These are phyloP conservation scores for Miltochrista miniata DNA, from an alignment of 2,888 invertebrate species.

Conservation along the genomic window DNA sequence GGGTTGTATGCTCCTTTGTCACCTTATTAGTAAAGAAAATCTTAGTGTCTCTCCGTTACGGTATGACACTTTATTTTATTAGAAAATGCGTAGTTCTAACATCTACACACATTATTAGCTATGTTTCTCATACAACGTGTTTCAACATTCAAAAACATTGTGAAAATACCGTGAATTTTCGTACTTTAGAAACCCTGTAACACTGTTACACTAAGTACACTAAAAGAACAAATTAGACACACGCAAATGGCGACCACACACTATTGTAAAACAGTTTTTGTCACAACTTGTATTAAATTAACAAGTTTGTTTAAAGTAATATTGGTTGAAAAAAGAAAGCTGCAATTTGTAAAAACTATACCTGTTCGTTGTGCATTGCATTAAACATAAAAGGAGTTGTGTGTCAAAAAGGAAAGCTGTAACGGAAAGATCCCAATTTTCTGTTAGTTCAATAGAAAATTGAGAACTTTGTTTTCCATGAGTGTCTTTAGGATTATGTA, in stretches of 20 bases:
- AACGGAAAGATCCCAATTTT: too few species aligned
- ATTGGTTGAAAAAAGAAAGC: conserved; percentile 12
- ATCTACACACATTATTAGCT: neutral
- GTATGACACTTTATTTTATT: too few species aligned
- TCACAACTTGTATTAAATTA: conserved; percentile 36
- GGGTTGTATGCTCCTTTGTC: too few species aligned
- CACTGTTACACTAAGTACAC: conserved; percentile 29
- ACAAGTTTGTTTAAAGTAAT: conserved; percentile 33
- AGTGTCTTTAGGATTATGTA: too few species aligned
- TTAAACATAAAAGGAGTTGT: conserved; percentile 3
- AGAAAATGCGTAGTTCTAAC: too few species aligned
- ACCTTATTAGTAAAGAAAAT: too few species aligned
- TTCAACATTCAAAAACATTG: neutral
- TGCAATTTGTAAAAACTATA: conserved; percentile 2
- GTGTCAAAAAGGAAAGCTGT: conserved; percentile 21
- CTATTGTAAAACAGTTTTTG: conserved; percentile 22
- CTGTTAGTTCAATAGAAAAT: too few species aligned
- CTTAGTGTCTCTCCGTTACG: too few species aligned
- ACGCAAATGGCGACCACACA: conserved; percentile 41
- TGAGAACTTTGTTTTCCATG: too few species aligned
- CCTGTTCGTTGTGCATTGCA: neutral
- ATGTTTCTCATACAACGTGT: neutral
- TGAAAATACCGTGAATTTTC: neutral
- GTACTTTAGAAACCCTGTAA: conserved; percentile 14
- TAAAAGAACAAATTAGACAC: conserved; percentile 38